These are phyloP conservation scores for Acanthosoma haemorrhoidale DNA, from an alignment of 2,888 invertebrate species.

Conservation along the genomic window DNA sequence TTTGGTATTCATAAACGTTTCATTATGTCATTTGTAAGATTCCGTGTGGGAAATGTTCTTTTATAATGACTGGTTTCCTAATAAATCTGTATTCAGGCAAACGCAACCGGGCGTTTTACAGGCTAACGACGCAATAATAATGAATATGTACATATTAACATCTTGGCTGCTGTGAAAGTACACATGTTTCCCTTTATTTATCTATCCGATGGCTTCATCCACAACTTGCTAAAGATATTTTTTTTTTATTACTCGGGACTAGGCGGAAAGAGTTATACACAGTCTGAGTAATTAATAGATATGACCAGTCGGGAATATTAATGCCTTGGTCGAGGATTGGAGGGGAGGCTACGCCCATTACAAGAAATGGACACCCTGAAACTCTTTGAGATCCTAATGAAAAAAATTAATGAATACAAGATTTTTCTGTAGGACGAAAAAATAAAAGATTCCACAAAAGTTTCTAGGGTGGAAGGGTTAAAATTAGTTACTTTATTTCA, in stretches of 20 bases:
- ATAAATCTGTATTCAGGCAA: constrained; percentile 7
- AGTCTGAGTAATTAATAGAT: not conserved
- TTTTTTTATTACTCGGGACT: not conserved
- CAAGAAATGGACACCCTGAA: too few species aligned
- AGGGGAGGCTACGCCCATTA: not conserved
- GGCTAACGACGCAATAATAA: not conserved
- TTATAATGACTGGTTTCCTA: too few species aligned
- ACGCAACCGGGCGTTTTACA: not conserved
- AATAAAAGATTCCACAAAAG: too few species aligned
- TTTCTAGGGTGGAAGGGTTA: too few species aligned
- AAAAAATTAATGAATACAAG: too few species aligned
- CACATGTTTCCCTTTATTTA: constrained; percentile 7
- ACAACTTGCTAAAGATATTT: not conserved
- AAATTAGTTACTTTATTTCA: too few species aligned
- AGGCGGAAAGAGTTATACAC: not conserved
- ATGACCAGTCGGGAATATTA: not conserved
- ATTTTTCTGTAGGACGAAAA: too few species aligned
- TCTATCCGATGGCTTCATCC: not conserved
- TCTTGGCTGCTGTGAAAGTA: not conserved
- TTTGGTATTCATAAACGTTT: too few species aligned
- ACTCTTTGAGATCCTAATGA: too few species aligned
- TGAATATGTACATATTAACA: constrained; percentile 5
- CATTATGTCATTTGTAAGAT: too few species aligned
- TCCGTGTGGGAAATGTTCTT: not conserved
- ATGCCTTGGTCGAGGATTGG: not conserved